Base-by-base conservation (phyloP, 2,113 vertebrate species). In the Butorides virescens region DNA sequence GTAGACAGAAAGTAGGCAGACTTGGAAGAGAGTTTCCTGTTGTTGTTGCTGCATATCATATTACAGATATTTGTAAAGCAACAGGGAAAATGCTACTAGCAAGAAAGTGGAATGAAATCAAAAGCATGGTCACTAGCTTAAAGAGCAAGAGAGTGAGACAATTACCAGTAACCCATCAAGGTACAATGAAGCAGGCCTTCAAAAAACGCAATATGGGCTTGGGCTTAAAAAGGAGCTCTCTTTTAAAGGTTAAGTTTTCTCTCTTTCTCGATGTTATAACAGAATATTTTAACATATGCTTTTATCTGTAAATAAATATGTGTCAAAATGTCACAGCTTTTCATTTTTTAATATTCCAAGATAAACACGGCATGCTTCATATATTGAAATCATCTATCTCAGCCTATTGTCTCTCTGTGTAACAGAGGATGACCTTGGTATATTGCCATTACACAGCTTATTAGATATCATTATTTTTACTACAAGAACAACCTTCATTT, bases 191-290 rank as follows among this genome's bases (percentile, higher is more conserved):
- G 13, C 1, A 58, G 17, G 6, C 16, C 13, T 88, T 76, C 23
- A 50, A 56, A 91, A 63, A 75, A 17, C 1, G 0, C 19, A 56
- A 8, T 17, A 12, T 0, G 0, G 10, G 1, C 23, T 75, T 75
- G 8, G 9, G 11, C 9, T 25, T 70, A 29, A 85, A 61, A 56
- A 11, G 3, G 6, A 56, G 8, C 39, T 86, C 71, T 6, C 36
- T 87, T 82, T 59, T 15, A 56, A 63, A 70, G 87, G 6, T 44
- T 63, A 72, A 67, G 23, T 84, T 88, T 47, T 56, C 13, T 62
- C 13, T 62, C 29, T 70, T 88, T 44, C 52, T 71, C 52, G 29
- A 56, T 22, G 5, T 22, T 61, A 21, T 67, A n/a, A 47, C 13
- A 66, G 37, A 93, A 29, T 49, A 76, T 62, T 75, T 85, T n/a